Base-by-base conservation (phyloP, 2,113 vertebrate genomes). In the Pterocles gutturalis region DNA sequence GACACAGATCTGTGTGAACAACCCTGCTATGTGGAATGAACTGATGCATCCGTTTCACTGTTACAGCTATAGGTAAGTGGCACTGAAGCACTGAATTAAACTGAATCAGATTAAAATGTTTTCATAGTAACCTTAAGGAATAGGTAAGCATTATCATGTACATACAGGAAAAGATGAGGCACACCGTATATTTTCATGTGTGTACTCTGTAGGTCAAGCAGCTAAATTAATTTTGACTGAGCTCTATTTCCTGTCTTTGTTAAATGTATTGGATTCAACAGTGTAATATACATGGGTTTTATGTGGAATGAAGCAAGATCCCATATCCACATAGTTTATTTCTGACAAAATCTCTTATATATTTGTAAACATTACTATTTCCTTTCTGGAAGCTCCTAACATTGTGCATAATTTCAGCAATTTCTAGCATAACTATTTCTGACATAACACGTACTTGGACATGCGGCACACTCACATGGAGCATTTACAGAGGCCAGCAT, bases 351-450 rank as follows among this genome's bases (percentile, higher is more conserved):
- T 72, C 21, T 76, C 46, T 82, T 69, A 54, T 17, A 7, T 33
- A 1, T 88, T 93, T 96, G 53, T 92, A 88, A 94, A 92, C 66
- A 69, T 80, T 38, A 25, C 34, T 67, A 3, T 92, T 95, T 90
- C 53, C 36, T 83, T 95, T 83, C 82, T 94, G 85, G 88, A 92
- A 45, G 62, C 75, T 93, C 61, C 45, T 53, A 70, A 79, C 31
- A 9, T 38, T 60, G 60, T 91, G 82, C 85, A 55, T 82, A 48
- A 90, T 60, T 87, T 91, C 70, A 92, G 41, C 66, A 48, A 1
- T 93, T 93, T 86, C 75, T 76, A 17, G 1, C 24, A 28, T 76
- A 92, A 90, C 21, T 21, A 7, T 88, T 94, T 82, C 73, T 90
- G 87, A 90, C 78, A 58, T 9, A 29, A 51, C 5, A 4, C 4